These are phyloP conservation scores for Glossophaga mutica DNA, from an alignment of 2,797 vertebrate species.

Conservation along the genomic window DNA sequence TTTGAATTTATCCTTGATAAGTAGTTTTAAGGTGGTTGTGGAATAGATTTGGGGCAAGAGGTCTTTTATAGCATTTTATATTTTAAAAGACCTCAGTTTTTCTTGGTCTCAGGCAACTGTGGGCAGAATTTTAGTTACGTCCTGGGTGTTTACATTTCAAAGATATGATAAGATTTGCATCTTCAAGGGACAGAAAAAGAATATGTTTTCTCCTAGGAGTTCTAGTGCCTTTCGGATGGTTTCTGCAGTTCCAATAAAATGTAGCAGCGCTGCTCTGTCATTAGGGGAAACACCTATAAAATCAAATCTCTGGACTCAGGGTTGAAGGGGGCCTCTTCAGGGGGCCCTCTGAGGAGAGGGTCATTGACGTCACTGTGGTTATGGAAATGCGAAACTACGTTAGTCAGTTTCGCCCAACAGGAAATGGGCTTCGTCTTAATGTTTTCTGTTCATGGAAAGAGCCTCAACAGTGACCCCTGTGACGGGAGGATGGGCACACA, in stretches of 20 bases:
- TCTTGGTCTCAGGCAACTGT: not conserved
- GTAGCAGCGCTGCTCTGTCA: not conserved
- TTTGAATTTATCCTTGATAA: not conserved
- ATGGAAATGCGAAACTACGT: not conserved
- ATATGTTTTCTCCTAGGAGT: not conserved
- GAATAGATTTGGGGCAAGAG: not conserved
- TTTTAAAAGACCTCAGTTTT: not conserved
- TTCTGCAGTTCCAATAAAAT: not conserved
- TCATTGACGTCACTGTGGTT: not conserved
- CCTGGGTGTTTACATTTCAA: not conserved
- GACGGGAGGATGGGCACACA: not conserved
- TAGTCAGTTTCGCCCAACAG: not conserved
- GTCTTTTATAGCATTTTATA: not conserved
- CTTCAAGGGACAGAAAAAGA: not conserved
- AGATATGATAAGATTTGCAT: not conserved
- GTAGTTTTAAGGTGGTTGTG: not conserved
- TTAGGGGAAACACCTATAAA: not conserved
- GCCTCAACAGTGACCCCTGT: not conserved
- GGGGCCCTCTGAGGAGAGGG: not conserved
- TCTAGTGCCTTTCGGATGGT: not conserved
- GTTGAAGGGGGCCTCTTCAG: not conserved
- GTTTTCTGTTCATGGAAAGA: not conserved
- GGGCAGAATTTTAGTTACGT: not conserved
- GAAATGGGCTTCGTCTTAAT: not conserved
- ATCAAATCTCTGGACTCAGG: not conserved